Percentiles rank a stretch among this genome's conserved stretches.
phyloP scores from a whole-genome alignment of 1,140 invertebrate genomes.

The Drosophila erecta region DNA sequence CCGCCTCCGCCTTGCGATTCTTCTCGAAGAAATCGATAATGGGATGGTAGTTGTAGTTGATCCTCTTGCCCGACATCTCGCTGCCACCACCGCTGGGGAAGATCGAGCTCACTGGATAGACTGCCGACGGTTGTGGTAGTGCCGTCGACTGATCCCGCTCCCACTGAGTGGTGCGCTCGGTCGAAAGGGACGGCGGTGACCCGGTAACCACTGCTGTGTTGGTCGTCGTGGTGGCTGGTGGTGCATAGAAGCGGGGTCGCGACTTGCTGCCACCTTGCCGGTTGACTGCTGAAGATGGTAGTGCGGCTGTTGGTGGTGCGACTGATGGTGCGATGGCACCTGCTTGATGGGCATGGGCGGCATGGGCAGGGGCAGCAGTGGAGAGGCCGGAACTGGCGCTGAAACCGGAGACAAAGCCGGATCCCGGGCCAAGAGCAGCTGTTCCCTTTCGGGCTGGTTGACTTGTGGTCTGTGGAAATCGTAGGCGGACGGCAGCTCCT shows the following conservation, averaged over 20 bases:
- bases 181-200: conserved; percentile 64
- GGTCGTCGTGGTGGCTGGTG: conserved; percentile 36
- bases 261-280: conserved; percentile 54
- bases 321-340: conserved; percentile 33
- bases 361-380: conserved; percentile 24
- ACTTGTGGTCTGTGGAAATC: conserved; percentile 68
- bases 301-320: conserved; percentile 49
- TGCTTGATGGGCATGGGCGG: conserved; percentile 85
- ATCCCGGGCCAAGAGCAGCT: conserved; percentile 26
- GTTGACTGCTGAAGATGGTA: conserved; percentile 52
- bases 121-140: conserved; percentile 47
- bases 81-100: conserved; percentile 29
- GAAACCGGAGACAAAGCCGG: conserved; percentile 7
- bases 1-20: conserved; percentile 46
- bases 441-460: conserved; percentile 60
- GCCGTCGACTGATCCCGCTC: conserved; percentile 62
- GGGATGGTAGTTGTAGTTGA: conserved; percentile 94
- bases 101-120: conserved; percentile 68
- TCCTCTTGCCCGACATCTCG: conserved; percentile 84
- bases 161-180: conserved; percentile 47
- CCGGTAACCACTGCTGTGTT: conserved; percentile 21
- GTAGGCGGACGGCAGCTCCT: conserved; percentile 48
- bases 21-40: conserved; percentile 92
- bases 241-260: conserved; percentile 75
- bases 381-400: conserved; percentile 21